Evolutionary conservation across 2,113 vertebrate species (phyloP), one percentile per base, ranked within the genome.

Genomic region (Hydrolagus affinis): DNA sequence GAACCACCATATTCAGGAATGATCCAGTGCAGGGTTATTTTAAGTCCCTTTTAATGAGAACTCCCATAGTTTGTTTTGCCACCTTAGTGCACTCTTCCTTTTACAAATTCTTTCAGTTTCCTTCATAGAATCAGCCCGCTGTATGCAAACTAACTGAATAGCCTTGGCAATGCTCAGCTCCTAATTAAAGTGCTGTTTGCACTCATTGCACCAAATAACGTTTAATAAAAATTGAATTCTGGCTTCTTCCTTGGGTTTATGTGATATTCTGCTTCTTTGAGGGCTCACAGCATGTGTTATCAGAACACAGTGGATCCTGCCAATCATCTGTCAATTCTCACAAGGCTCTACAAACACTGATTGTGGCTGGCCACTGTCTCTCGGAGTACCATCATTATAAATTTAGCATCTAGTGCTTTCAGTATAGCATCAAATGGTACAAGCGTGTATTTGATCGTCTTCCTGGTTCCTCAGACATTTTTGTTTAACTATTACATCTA

Each of bases 301-400:
- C 86, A 90, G 91, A 91, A 89, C 87, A 90, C 87, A 85, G 86
- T n/a, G 70, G 86, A 89, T 89, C 72, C 73, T 90, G 90, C 89
- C 93, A 91, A 89, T 93, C 92, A 93, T 78, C 86, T 90, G 90
- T 91, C 92, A 92, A 57, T 90, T 89, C 87, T 87, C 11, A 68
- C 62, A 86, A 86, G 85, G 87, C 89, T 91, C 86, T 89, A 89
- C 91, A 94, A 93, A 93, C 85, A 91, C 19, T 23, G 28, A 89
- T 86, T 90, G 86, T 89, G 88, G 87, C 86, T 86, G 12, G 70
- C 85, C 89, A 86, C 85, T 75, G 86, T 88, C 90, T 90, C 86
- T 88, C 85, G 88, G 88, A 88, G 71, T 4, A 56, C 28, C 86
- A 88, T 90, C 89, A 93, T 90, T 91, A 91, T 89, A 90, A 86